These are phyloP conservation scores for Thunnus thynnus DNA, from an alignment of 2,113 vertebrate species.

Conservation along the genomic window DNA sequence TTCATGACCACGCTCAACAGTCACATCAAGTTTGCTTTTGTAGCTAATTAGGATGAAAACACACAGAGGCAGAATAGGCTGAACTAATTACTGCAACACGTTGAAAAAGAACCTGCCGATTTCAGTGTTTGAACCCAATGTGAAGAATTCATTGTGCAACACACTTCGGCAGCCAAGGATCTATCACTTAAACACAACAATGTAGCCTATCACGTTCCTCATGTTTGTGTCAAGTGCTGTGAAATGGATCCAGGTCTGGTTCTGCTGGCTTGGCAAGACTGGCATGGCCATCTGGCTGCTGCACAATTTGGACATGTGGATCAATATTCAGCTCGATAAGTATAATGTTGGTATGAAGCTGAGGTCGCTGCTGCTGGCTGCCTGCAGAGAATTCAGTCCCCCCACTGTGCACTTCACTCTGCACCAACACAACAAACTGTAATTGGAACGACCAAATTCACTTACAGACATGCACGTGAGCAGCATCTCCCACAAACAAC, in stretches of 20 bases:
- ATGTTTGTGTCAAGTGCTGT: conserved; percentile 18
- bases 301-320: conserved; percentile 35
- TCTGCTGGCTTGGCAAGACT: not conserved
- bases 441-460: conserved; percentile 6
- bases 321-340: conserved; percentile 60
- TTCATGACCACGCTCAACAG: conserved; percentile 26
- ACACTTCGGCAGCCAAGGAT: not conserved
- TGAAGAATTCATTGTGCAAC: not conserved
- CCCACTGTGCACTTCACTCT: conserved; percentile 24
- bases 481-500: not conserved
- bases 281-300: conserved; percentile 40
- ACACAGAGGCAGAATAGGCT: not conserved
- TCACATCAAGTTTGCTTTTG: conserved; percentile 23
- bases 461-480: not conserved
- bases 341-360: conserved; percentile 36
- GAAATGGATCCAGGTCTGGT: conserved; percentile 26
- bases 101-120: not conserved
- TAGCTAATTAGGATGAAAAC: conserved; percentile 6
- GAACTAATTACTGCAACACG: not conserved
- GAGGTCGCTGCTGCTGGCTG: conserved; percentile 20
- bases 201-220: not conserved
- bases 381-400: conserved; percentile 32
- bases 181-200: not conserved
- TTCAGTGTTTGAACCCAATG: not conserved
- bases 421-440: conserved; percentile 26